Evolutionary conservation across 2,888 invertebrate genomes (phyloP), one percentile per base, ranked within the genome.

Genomic region (Cordilura impudica): DNA sequence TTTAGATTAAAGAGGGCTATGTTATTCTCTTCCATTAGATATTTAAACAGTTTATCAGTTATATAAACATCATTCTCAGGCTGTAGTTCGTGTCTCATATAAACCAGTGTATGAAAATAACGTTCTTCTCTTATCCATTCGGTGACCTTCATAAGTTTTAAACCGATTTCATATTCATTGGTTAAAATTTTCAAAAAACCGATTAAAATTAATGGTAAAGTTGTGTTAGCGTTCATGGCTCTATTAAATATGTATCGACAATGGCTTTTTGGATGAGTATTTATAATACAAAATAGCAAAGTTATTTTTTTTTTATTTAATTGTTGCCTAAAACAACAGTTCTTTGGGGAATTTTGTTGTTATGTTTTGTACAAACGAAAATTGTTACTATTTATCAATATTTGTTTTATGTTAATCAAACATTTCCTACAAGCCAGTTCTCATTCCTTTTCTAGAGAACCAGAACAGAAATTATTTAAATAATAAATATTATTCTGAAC

Each of bases 121-220:
- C 19, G 18, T 8, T 71, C 61, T 31, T 43, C 21, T 16, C 43
- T 43, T 29, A 45, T 14, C 18, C 6, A 53, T 4, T 43, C 29
- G 6, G 21, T 45, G 12, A 71, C 8, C 8, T 71, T 10, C 7
- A n/a, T 5, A 2, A 71, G 4, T 1, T 19, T 14, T 3, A 51
- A 7, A 16, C n/a, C 43, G 43, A 53, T 43, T 4, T 53, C 39
- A 61, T 45, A 53, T 71, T 71, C 45, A 4, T 10, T 7, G 6
- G 43, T 53, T 14, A 71, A 14, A 4, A 61, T 4, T 61, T 71
- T 19, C 16, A 71, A 19, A 61, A 61, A 61, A 19, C 29, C 60
- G n/a, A 61, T 2, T 8, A 71, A 8, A 7, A 71, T 19, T 14
- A 61, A 71, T 19, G 19, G 18, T 31, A n/a, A 43, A 43, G 43